Evolutionary conservation across 2,888 invertebrate genomes (phyloP).

Genomic region (Lycia hirtaria): DNA sequence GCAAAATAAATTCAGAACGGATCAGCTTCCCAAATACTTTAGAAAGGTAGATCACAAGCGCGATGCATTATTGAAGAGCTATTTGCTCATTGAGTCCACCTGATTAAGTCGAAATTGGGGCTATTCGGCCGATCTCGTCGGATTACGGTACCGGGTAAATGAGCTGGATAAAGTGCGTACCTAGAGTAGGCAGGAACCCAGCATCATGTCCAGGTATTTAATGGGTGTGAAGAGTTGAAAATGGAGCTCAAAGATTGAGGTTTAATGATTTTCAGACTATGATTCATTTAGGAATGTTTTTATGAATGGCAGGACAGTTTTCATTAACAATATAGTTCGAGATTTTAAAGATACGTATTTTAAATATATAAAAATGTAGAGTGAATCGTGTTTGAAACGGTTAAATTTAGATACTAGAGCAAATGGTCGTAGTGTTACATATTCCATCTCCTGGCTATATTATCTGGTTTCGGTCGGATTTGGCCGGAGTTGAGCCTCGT

Average conservation of each 20-base stretch:
- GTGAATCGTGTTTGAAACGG: too few relatives aligned
- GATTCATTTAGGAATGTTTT: too few relatives aligned
- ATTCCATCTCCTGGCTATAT: slow-evolving; percentile 11
- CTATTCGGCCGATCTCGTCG: slow-evolving; percentile 37
- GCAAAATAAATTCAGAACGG: too few relatives aligned
- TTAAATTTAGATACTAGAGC: background rate
- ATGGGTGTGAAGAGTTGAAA: background rate
- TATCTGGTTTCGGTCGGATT: slow-evolving; percentile 44
- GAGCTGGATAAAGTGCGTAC: slow-evolving; percentile 34
- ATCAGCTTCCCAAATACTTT: background rate
- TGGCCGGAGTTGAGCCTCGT: slow-evolving; percentile 46
- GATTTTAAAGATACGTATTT: too few relatives aligned
- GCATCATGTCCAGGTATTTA: background rate
- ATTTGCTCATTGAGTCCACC: slow-evolving; percentile 32
- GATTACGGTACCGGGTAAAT: slow-evolving; percentile 36
- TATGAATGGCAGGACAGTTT: too few relatives aligned
- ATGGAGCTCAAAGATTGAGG: background rate
- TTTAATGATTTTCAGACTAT: too few relatives aligned
- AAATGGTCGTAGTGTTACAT: slow-evolving; percentile 4
- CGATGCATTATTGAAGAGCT: slow-evolving; percentile 28
- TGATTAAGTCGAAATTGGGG: slow-evolving; percentile 42
- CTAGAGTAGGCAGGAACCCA: slow-evolving; percentile 1
- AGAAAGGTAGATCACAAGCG: slow-evolving; percentile 4
- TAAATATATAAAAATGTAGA: too few relatives aligned
- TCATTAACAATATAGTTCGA: too few relatives aligned